phyloP scores from a whole-genome alignment of 1,140 invertebrate species.

The Chelonus insularis region DNA sequence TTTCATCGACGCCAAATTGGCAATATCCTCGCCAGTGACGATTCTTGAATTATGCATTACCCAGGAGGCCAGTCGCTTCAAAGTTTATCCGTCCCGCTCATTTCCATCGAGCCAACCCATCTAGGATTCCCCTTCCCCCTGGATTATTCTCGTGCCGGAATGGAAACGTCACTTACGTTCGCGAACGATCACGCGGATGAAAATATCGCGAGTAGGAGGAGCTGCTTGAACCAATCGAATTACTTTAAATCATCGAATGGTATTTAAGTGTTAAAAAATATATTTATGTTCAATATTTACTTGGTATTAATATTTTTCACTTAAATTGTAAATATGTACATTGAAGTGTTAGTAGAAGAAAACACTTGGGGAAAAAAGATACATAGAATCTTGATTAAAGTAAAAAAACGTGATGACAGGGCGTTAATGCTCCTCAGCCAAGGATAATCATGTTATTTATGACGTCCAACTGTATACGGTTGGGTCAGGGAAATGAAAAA shows the following conservation, averaged over 20 bases:
- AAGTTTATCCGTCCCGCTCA: constrained; percentile 60
- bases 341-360: too few species aligned
- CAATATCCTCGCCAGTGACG: constrained; percentile 62
- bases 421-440: constrained; percentile 16
- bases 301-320: too few species aligned
- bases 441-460: constrained; percentile 28
- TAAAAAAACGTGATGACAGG: constrained; percentile 8
- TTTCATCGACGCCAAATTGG: constrained; percentile 63
- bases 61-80: constrained; percentile 58
- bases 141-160: constrained; percentile 42
- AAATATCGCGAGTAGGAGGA: constrained; percentile 2
- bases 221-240: constrained; percentile 15
- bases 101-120: constrained; percentile 45
- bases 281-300: too few species aligned
- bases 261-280: too few species aligned
- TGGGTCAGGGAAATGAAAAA: background rate
- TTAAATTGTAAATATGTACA: too few species aligned
- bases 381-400: background rate
- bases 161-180: constrained; percentile 52
- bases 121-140: constrained; percentile 28
- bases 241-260: constrained; percentile 4
- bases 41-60: constrained; percentile 63
- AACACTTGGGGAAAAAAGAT: too few species aligned
- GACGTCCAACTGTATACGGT: background rate
- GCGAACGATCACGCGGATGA: constrained; percentile 15